phyloP scores from a whole-genome alignment of 2,797 vertebrate species.

The Echiichthys vipera region DNA sequence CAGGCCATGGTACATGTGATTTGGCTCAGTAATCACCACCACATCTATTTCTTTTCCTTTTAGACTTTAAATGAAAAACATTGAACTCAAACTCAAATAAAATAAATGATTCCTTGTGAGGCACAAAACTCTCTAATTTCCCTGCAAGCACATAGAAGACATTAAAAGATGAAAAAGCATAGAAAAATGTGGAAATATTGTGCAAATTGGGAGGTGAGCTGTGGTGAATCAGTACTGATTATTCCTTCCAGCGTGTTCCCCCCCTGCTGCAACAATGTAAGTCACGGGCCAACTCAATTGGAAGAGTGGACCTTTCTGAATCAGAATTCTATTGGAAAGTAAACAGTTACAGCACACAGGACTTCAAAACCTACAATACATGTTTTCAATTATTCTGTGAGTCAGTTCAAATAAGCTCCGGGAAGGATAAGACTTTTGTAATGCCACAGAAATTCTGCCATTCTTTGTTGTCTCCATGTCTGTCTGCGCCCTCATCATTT shows the following conservation, averaged over 20 bases:
- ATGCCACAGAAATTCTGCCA: slow-evolving; percentile 12
- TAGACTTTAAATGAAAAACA: not conserved
- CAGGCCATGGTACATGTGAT: not conserved
- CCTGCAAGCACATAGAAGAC: not conserved
- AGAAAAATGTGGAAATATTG: slow-evolving; percentile 23
- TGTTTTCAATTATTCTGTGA: slow-evolving; percentile 52
- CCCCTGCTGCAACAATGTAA: slow-evolving; percentile 23
- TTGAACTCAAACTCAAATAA: not conserved
- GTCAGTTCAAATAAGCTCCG: slow-evolving; percentile 35
- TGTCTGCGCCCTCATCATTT: slow-evolving; percentile 11
- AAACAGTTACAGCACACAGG: slow-evolving; percentile 20
- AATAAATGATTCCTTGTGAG: slow-evolving; percentile 5
- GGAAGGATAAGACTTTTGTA: slow-evolving; percentile 5
- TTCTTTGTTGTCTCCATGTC: slow-evolving; percentile 2
- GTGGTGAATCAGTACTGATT: slow-evolving; percentile 55
- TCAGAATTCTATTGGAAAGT: slow-evolving; percentile 39
- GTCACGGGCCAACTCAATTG: slow-evolving; percentile 11
- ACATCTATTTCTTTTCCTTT: slow-evolving; percentile 11
- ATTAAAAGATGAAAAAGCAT: slow-evolving; percentile 34
- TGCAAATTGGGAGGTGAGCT: slow-evolving; percentile 33
- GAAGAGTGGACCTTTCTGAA: slow-evolving; percentile 36
- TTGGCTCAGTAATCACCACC: slow-evolving; percentile 4
- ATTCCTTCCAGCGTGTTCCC: slow-evolving; percentile 33
- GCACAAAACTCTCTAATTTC: not conserved
- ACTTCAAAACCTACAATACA: slow-evolving; percentile 27